Percentiles rank a stretch among this genome's conserved stretches.
phyloP scores from a whole-genome alignment of 1,140 invertebrate species.

The Hetaerina americana region DNA sequence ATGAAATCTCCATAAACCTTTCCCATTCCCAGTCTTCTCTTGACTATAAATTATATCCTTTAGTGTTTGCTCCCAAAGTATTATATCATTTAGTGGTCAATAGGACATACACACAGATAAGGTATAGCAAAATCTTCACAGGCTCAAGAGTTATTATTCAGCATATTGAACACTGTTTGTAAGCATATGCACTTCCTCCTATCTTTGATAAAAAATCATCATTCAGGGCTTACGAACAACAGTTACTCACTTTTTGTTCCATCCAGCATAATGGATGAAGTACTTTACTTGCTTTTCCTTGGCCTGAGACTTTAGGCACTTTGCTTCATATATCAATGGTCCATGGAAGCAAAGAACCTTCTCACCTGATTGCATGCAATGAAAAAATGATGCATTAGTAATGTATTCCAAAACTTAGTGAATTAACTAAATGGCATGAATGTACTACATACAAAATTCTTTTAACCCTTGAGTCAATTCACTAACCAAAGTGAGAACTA shows the following conservation, averaged over 20 bases:
- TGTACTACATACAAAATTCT: not conserved
- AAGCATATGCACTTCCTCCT: too few relatives aligned
- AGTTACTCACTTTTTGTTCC: constrained; percentile 85
- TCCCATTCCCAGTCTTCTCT: too few relatives aligned
- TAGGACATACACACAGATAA: too few relatives aligned
- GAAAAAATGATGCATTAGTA: constrained; percentile 9
- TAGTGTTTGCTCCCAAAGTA: too few relatives aligned
- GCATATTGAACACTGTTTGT: too few relatives aligned
- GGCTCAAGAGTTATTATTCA: too few relatives aligned
- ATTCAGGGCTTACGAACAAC: not conserved
- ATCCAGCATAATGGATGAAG: constrained; percentile 92
- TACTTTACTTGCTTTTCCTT: constrained; percentile 78
- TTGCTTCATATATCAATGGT: constrained; percentile 88
- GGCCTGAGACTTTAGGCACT: constrained; percentile 74
- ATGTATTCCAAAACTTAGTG: not conserved
- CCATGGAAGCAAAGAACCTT: constrained; percentile 95
- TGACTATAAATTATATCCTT: too few relatives aligned
- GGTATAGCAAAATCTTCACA: too few relatives aligned
- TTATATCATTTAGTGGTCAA: too few relatives aligned
- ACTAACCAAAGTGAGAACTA: not conserved
- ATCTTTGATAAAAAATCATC: not conserved
- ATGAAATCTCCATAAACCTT: too few relatives aligned
- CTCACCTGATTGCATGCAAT: constrained; percentile 57
- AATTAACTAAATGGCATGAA: not conserved
- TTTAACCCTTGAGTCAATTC: not conserved